Base-by-base conservation (phyloP, 2,888 invertebrate genomes). In the Cephus pulcher region DNA sequence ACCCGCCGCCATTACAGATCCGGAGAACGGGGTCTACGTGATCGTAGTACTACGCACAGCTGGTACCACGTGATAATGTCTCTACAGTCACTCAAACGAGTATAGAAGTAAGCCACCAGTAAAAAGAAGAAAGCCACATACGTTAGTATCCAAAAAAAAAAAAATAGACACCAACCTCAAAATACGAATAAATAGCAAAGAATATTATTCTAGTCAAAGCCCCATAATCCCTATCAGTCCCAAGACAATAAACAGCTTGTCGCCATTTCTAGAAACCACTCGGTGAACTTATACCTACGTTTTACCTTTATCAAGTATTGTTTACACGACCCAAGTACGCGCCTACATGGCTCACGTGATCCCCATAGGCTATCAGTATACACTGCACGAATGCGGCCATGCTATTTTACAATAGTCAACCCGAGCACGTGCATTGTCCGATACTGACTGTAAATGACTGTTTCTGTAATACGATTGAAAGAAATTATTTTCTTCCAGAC, bases 31-130 rank as follows among this genome's bases (percentile, higher is more conserved):
- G 71, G 76, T 75, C 77, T 84, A 87, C 86, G 87, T 89, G 88
- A 90, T 89, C 89, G 88, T 89, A 88, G 89, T 89, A 89, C 88
- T 89, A 89, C 86, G 85, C 84, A 84, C 87, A 88, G 88, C 87
- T 86, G 87, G 78, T 71, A 76, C 73, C 37, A 74, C 40, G 71
- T 34, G 30, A 71, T 71, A 32, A 32, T 23, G 71, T 71, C 71
- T 71, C 71, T 71, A 33, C 30, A 56, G 40, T 56, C 40, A 56
- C 23, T 56, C 40, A 56, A 56, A 56, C 40, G 23, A 56, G 23
- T 23, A 23, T 23, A 56, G 6, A 56, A 56, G 23, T 23, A 23
- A 56, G 40, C 23, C 40, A 56, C 2, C 9, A 23, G 4, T 15
- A 6, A 56, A 56, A 35, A 35, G 35, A 23, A 40, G 6, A 40